Evolutionary conservation across 2,113 vertebrate species (phyloP), one percentile per base, ranked within the genome.

Genomic region (Spilogale gracilis): DNA sequence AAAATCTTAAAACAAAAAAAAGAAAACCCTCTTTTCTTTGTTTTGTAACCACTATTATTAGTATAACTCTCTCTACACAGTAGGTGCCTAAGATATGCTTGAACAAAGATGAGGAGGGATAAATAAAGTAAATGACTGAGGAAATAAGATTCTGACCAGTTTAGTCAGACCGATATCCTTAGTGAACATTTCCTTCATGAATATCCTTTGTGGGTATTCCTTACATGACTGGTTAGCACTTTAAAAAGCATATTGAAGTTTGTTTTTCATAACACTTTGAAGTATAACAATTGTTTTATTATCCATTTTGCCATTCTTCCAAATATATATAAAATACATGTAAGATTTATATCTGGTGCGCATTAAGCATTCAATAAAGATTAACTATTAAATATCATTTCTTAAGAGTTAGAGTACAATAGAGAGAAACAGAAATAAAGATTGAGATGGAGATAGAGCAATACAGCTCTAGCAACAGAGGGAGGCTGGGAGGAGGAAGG

Each of bases 251-350:
- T 43, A 69, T 5, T 52, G 5, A 89, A 80, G 20, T 67, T 93
- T 91, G 25, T 43, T 84, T 97, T 95, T 81, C 27, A 54, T 84
- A 76, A 90, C 5, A 91, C 23, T n/a, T 87, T 56, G 60, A 94
- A 58, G 27, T 78, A 0, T 7, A 93, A 16, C 11, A 80, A 65
- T 81, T 89, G 25, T 17, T 91, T 94, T 88, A 8, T 25, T 93
- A 11, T 96, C 76, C 67, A 71, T 81, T 95, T 96, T 63, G 76
- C 6, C 13, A 69, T 52, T 67, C 38, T 6, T 90, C 43, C 81
- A 87, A 90, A 94, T 88, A 16, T 32, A 95, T 83, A 21, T 56
- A 67, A 87, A 30, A 80, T 2, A 45, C 32, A 58, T 56, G 18
- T 9, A 89, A 87, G 67, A 94, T 21, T 90, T 89, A 82, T 61